Conservation (phyloP, 1,140 invertebrate species). For the Habropoda laboriosa region DNA sequence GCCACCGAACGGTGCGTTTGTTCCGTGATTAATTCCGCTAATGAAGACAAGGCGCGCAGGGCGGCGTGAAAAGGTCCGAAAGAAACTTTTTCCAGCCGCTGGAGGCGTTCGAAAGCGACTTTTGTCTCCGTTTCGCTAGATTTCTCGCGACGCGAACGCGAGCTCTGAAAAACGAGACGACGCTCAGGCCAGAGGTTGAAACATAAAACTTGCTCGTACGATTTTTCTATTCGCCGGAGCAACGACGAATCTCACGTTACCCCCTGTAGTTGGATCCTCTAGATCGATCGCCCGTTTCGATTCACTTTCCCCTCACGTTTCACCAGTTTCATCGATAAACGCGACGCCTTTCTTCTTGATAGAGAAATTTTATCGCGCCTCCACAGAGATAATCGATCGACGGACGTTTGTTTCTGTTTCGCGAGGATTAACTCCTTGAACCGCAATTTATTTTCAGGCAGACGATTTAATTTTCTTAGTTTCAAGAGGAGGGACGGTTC, state of each 20-base stretch:
- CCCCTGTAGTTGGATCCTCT: background rate
- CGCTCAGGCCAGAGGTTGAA: slow-evolving; percentile 15
- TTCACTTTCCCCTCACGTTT: background rate
- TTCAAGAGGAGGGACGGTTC: too few relatives aligned
- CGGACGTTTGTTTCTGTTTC: too few relatives aligned
- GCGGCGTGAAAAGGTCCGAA: background rate
- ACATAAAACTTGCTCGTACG: background rate
- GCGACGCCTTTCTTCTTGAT: too few relatives aligned
- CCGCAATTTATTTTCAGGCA: too few relatives aligned
- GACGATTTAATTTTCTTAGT: too few relatives aligned
- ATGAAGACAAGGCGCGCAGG: background rate
- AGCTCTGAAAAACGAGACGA: slow-evolving; percentile 28
- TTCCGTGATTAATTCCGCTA: background rate
- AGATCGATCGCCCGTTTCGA: slow-evolving; percentile 8
- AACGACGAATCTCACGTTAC: slow-evolving; percentile 30
- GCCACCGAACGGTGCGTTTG: too few relatives aligned
- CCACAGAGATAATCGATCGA: too few relatives aligned
- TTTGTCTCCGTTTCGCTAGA: background rate
- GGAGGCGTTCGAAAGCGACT: background rate
- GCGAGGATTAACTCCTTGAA: too few relatives aligned
- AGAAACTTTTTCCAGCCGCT: background rate
- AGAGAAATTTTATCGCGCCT: too few relatives aligned
- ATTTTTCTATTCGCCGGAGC: background rate
- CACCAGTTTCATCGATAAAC: too few relatives aligned
- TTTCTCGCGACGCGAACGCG: background rate